Evolutionary conservation across 2,797 vertebrate species (phyloP).

Genomic region (Muraenolepis orangiensis): DNA sequence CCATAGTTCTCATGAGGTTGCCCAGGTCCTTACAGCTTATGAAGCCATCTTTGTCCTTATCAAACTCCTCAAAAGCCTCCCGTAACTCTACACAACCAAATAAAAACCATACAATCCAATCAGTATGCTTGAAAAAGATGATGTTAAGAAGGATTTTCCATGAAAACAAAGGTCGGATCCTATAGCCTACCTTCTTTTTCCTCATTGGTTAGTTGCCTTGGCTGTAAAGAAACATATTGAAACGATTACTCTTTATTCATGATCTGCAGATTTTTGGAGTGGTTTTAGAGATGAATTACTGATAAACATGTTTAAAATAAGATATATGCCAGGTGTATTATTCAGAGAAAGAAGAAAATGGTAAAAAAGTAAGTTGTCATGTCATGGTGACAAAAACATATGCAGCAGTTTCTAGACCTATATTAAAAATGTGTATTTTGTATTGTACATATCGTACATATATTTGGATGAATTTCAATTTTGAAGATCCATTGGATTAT

Average conservation of each 20-base stretch:
- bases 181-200: conserved; percentile 69
- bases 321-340: neutral
- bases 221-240: conserved; percentile 53
- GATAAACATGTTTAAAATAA: neutral
- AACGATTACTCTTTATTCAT: neutral
- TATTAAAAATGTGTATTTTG: neutral
- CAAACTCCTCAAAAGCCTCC: conserved; percentile 89
- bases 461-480: no score
- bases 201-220: conserved; percentile 60
- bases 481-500: no score
- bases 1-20: conserved; percentile 97
- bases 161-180: neutral
- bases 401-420: neutral
- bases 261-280: neutral
- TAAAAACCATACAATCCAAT: neutral
- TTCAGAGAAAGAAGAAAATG: neutral
- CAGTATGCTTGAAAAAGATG: neutral
- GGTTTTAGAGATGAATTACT: neutral
- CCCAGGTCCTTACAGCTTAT: conserved; percentile 92
- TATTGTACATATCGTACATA: no score
- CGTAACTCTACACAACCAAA: conserved; percentile 83
- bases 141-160: neutral
- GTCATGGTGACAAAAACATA: neutral
- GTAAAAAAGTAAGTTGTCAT: neutral
- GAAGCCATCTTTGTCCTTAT: conserved; percentile 87